Conservation (phyloP, 2,888 invertebrate genomes). For the Phortica okadai region DNA sequence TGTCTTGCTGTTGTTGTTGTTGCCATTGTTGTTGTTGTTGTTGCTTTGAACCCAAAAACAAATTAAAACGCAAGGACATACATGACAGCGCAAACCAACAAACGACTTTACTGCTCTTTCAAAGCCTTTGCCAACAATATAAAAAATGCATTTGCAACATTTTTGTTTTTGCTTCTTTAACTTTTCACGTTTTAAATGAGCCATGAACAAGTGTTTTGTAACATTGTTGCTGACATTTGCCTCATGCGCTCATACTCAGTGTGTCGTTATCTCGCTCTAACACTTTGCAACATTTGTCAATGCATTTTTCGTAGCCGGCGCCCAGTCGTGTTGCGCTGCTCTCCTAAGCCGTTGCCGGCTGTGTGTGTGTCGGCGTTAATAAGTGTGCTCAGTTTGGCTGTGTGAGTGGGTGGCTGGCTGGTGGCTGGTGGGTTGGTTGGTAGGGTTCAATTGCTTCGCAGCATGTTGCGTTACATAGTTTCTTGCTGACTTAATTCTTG, state of each 20-base stretch:
- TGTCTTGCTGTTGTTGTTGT: background rate
- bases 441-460: background rate
- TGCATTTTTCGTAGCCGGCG: constrained; percentile 13
- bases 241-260: background rate
- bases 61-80: constrained; percentile 26
- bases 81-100: constrained; percentile 4
- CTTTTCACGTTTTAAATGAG: constrained; percentile 47
- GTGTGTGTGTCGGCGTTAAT: background rate
- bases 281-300: constrained; percentile 11
- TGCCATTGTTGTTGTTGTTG: constrained; percentile 45
- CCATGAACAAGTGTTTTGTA: constrained; percentile 38
- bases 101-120: constrained; percentile 54
- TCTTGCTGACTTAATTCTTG: constrained; percentile 3
- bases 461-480: background rate
- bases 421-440: background rate
- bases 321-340: constrained; percentile 10
- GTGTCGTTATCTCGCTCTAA: background rate
- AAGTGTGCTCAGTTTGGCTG: too few species aligned
- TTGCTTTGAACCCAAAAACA: constrained; percentile 49
- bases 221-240: constrained; percentile 12
- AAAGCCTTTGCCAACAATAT: constrained; percentile 44
- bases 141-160: constrained; percentile 50
- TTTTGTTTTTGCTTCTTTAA: constrained; percentile 36
- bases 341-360: background rate
- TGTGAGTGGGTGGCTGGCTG: background rate